A percentile compares a stretch with the other conserved stretches of the same genome.
Evolutionary conservation across 2,113 vertebrate species (phyloP).

Genomic region (Asarcornis scutulata): DNA sequence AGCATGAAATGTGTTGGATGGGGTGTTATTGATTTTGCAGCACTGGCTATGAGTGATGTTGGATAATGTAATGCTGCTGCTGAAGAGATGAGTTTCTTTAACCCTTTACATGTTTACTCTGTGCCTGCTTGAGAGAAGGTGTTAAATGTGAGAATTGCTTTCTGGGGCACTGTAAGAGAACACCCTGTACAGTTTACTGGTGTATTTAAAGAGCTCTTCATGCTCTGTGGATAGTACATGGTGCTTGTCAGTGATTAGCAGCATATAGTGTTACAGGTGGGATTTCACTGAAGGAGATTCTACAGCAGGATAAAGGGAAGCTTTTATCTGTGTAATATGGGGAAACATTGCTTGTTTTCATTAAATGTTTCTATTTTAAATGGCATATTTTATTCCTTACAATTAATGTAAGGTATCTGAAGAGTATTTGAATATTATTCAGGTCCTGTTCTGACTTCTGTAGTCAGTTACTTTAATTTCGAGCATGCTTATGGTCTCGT

Average conservation of each 20-base stretch:
- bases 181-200: background rate
- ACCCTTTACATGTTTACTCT: background rate
- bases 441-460: background rate
- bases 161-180: background rate
- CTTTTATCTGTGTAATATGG: background rate
- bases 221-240: background rate
- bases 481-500: background rate
- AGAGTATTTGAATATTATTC: background rate
- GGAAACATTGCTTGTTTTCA: background rate
- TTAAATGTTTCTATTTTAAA: background rate
- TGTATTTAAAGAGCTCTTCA: slow-evolving; percentile 20
- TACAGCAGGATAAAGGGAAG: background rate
- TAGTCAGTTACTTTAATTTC: background rate
- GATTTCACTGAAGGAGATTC: slow-evolving; percentile 22
- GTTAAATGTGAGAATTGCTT: background rate
- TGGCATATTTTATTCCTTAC: background rate
- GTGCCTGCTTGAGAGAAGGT: background rate
- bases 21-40: background rate
- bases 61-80: background rate
- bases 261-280: background rate
- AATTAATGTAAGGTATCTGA: background rate
- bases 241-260: background rate
- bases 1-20: background rate
- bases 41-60: background rate
- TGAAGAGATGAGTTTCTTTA: background rate